phyloP scores from a whole-genome alignment of 2,888 invertebrate genomes.

The Amphipoea oculea region DNA sequence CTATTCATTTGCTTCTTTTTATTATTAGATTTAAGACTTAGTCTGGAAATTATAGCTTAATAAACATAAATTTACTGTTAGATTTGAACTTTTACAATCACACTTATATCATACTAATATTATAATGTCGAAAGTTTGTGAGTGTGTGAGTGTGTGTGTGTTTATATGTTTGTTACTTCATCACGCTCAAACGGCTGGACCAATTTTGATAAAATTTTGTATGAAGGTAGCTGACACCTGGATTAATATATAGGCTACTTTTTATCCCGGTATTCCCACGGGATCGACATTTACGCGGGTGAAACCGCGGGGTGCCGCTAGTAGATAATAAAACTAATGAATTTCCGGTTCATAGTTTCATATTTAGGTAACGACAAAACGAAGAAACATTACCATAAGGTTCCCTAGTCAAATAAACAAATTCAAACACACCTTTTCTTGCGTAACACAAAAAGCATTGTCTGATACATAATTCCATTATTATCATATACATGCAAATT shows the following conservation, averaged over 20 bases:
- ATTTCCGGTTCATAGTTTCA: neutral
- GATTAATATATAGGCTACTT: too few species aligned
- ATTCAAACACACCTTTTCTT: conserved; percentile 23
- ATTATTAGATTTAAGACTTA: neutral
- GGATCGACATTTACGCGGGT: too few species aligned
- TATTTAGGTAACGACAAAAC: neutral
- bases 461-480: conserved; percentile 25
- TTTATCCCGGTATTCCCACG: too few species aligned
- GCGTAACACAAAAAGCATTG: conserved; percentile 29
- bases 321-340: neutral
- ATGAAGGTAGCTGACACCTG: too few species aligned
- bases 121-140: too few species aligned
- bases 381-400: neutral
- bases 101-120: too few species aligned
- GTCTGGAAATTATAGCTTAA: neutral
- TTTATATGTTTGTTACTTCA: too few species aligned
- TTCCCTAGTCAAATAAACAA: neutral
- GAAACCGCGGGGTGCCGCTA: too few species aligned
- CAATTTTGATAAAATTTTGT: too few species aligned
- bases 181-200: too few species aligned
- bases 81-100: neutral
- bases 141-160: too few species aligned
- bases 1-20: neutral
- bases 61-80: neutral
- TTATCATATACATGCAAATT: conserved; percentile 34